Conservation (phyloP, 1,140 invertebrate genomes). For the Acromyrmex charruanus region DNA sequence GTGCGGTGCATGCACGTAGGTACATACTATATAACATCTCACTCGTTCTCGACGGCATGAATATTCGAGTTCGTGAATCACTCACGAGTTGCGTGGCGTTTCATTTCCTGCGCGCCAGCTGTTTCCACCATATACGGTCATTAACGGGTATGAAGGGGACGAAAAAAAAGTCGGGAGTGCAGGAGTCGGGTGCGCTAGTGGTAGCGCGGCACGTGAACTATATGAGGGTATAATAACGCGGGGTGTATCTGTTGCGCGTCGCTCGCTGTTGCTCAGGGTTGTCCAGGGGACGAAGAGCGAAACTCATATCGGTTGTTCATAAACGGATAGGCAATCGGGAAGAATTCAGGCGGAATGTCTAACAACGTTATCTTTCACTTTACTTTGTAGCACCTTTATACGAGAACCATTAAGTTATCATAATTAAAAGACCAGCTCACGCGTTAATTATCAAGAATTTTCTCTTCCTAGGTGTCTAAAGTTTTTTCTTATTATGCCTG, state of each 20-base stretch:
- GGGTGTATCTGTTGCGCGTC: constrained; percentile 73
- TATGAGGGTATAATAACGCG: constrained; percentile 43
- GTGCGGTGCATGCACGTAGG: constrained; percentile 18
- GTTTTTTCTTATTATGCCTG: not conserved
- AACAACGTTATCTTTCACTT: constrained; percentile 16
- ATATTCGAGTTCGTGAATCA: constrained; percentile 83
- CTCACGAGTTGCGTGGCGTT: constrained; percentile 72
- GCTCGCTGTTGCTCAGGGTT: constrained; percentile 33
- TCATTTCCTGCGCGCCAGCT: constrained; percentile 78
- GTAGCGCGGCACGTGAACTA: constrained; percentile 32
- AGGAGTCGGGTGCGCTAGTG: constrained; percentile 14
- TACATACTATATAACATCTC: constrained; percentile 10
- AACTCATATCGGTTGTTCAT: not conserved
- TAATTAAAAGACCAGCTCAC: not conserved
- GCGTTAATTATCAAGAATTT: not conserved
- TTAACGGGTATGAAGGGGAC: constrained; percentile 64
- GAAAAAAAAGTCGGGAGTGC: constrained; percentile 54
- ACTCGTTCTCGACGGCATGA: constrained; percentile 66
- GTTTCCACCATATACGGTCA: constrained; percentile 70
- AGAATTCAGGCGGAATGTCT: constrained; percentile 39
- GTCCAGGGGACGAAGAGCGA: constrained; percentile 22
- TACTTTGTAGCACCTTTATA: not conserved
- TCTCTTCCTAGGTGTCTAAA: not conserved
- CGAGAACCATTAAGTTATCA: not conserved
- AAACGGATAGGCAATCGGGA: not conserved